Base-by-base conservation (phyloP, 2,797 vertebrate species). In the Petrocephalus sullivani region DNA sequence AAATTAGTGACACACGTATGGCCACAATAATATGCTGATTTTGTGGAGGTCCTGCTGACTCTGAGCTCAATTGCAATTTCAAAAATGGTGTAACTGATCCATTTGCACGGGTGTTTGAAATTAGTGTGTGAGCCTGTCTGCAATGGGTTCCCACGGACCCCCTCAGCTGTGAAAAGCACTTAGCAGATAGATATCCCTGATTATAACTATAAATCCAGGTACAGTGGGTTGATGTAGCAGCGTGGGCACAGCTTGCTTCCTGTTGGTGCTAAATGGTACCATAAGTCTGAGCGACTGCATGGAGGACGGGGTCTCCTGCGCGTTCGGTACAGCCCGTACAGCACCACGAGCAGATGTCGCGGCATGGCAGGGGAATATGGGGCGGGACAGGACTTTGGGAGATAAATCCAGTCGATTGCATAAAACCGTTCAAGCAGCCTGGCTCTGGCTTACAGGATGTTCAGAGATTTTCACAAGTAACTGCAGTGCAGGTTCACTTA, bases 401-500 rank as follows among this genome's bases (percentile, higher is more conserved):
- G 37, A 14, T 37, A 78, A 46, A 78, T 78, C 37, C 71, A 78
- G 33, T 41, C 28, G 71, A 78, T 78, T 75, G 67, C 67, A 46
- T 46, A 16, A 46, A 78, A 19, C 37, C 16, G 16, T n/a, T 49
- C 37, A 78, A 37, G 16, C 41, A 41, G 41, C 16, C 71, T 7
- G 71, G 0, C 37, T 78, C 71, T 46, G 71, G 8, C 37, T 78
- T 78, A 71, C 4, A 28, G 33, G 28, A 71, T 28, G 71, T 49
- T 78, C 33, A 54, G 81, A 3, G 51, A n/a, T 83, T 83, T 83
- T 54, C 81, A 5, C 81, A 53, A 83, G n/a, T 21, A 51, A 51
- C 81, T 83, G 81, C 81, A 83, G 21, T 83, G 81, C 81, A 54
- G 81, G n/a, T 6, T n/a, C 33, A 46, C 71, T 49, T 78, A 78